Evolutionary conservation across 53 echinoderm and acorn worm species (phyloP).

Genomic region (Mesocentrotus franciscanus): DNA sequence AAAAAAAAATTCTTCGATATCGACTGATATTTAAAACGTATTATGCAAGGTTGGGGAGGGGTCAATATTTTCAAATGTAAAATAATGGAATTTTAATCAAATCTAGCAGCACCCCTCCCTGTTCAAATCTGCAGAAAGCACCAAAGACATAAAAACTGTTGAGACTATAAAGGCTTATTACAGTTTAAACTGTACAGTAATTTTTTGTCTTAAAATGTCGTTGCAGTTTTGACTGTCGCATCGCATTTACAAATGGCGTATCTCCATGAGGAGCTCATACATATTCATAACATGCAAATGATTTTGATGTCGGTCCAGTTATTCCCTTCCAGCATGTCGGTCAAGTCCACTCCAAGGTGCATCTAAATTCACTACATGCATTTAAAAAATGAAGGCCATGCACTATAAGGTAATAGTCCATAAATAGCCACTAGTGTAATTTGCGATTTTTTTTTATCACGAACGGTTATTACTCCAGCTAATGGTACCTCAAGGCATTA

Average conservation of each 20-base stretch:
- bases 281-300: slow-evolving; percentile 24
- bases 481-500: not conserved
- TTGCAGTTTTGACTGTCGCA: not conserved
- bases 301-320: not conserved
- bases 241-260: not conserved
- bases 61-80: too few relatives aligned
- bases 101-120: too few relatives aligned
- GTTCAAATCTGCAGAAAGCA: too few relatives aligned
- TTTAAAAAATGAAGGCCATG: not conserved
- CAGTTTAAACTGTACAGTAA: too few relatives aligned
- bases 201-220: not conserved
- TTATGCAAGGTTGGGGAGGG: too few relatives aligned
- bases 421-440: not conserved
- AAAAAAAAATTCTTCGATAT: too few relatives aligned
- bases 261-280: not conserved
- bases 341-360: slow-evolving; percentile 5
- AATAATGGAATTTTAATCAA: too few relatives aligned
- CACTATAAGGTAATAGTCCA: not conserved
- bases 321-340: not conserved
- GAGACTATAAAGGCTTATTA: too few relatives aligned
- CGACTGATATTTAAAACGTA: too few relatives aligned
- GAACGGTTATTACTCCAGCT: not conserved
- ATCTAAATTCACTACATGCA: slow-evolving; percentile 12
- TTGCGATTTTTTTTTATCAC: not conserved
- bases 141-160: too few relatives aligned